Evolutionary conservation across 1,140 invertebrate genomes (phyloP).

Genomic region (Paramacrobiotus metropolitanus): DNA sequence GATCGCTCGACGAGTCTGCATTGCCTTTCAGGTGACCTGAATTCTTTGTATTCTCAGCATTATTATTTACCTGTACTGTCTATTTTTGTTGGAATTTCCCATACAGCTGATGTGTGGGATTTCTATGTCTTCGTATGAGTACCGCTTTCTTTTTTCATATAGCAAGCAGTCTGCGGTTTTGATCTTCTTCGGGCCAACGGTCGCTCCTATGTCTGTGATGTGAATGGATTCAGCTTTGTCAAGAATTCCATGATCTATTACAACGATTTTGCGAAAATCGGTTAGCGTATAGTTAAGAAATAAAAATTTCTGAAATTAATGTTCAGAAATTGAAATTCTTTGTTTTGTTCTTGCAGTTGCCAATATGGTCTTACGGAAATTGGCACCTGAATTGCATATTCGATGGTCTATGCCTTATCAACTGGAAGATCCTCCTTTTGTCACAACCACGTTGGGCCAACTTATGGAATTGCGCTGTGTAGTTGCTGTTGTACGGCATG

Average conservation of each 20-base stretch:
- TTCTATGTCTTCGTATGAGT: background rate
- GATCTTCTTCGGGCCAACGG: conserved; percentile 91
- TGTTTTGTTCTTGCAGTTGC: conserved; percentile 15
- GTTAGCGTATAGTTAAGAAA: conserved; percentile 29
- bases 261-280: conserved; percentile 93
- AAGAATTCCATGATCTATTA: conserved; percentile 99
- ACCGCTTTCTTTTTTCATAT: conserved; percentile 11
- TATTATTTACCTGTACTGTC: too few species aligned
- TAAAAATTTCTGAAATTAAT: conserved; percentile 9
- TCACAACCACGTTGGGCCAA: conserved; percentile 94
- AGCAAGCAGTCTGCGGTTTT: conserved; percentile 97
- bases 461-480: conserved; percentile 99
- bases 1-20: conserved; percentile 91
- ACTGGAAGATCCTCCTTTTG: conserved; percentile 89
- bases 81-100: too few species aligned
- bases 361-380: conserved; percentile 69
- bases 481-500: conserved; percentile 91
- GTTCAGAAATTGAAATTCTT: conserved; percentile 11
- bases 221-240: conserved; percentile 98
- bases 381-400: conserved; percentile 81
- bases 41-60: background rate
- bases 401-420: conserved; percentile 91
- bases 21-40: conserved; percentile 55
- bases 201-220: conserved; percentile 95
- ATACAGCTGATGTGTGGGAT: background rate